Base-by-base conservation (phyloP, 1,140 invertebrate species). In the Drosophila asahinai region DNA sequence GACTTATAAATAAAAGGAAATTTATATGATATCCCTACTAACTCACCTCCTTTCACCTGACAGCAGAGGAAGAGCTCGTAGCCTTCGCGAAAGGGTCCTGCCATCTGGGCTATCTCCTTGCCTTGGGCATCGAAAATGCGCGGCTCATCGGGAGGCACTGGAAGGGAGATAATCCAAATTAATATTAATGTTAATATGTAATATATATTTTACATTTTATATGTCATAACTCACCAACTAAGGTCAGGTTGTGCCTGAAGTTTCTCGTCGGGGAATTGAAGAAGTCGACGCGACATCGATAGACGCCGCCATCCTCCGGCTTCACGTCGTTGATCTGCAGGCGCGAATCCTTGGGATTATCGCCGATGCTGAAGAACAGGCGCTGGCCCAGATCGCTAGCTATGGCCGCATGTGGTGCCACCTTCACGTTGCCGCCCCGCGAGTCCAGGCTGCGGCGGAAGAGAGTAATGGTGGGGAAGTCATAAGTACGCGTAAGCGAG, bases 231-330 rank as follows among this genome's bases (percentile, higher is more conserved):
- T 95, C 93, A 98, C 97, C 97, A 80, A 98, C 95, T 86, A 98
- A 95, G 63, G 96, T 97, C 57, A 98, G 94, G 93, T 97, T 98
- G 77, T 98, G 96, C 79, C 95, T 94, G 83, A 96, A 97, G 93
- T 98, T 98, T 74, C 95, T 95, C 1, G 97, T 98, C 3, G 97
- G 97, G 1, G 96, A 96, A 87, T 97, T 96, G 47, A 96, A 94
- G 83, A 97, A 98, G 93, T 98, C 97, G 30, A 98, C 96, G 67
- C 97, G 94, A 91, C 97, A 98, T 80, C 96, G 94, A 91, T 97
- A 97, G 14, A 97, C 92, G 2, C 97, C 97, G 81, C 97, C 96
- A 80, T 98, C 97, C 17, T 94, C 94, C 49, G 94, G 93, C 49
- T 94, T 95, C 36, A 97, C 96, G 66, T 96, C 95, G 81, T 95